Base-by-base conservation (phyloP, 2,888 invertebrate genomes). In the Aphidoletes aphidimyza region DNA sequence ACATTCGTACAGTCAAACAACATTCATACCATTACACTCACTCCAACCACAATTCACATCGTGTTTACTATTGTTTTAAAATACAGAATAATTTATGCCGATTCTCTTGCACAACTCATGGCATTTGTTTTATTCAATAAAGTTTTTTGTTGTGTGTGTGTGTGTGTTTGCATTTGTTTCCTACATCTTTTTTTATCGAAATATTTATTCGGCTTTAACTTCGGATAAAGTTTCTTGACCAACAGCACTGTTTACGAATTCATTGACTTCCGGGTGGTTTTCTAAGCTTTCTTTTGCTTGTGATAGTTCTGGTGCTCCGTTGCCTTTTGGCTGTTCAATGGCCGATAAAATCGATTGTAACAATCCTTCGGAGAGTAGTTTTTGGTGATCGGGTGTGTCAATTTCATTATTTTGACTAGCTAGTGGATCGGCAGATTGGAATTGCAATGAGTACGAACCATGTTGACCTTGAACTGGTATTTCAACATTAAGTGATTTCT, bases 281-380 rank as follows among this genome's bases (percentile, higher is more conserved):
- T 83, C 26, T 19, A 85, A 26, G n/a, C n/a, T 78, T 45, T 86
- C 85, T 8, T 85, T 85, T 59, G 86, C 85, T 85, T 87, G 86
- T 85, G 88, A 89, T 85, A 85, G 42, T n/a, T 34, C n/a, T 81
- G 17, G 85, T 85, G 59, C 59, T 26, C 85, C 84, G 85, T 85
- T 36, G 49, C 83, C 88, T 86, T 83, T 90, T 0, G 95, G 94
- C 86, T 95, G 94, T 88, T 96, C 96, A 83, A 96, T 95, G 0
- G 96, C 96, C 86, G 94, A 93, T 1, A 96, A 89, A 85, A 96
- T 95, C 84, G 95, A 95, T 88, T 96, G 95, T 0, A 96, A 89
- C 0, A 96, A 90, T 0, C 94, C 95, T 88, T 95, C 94, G 0
- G 95, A 95, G 0, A 96, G 89, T 0, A 96, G 91, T 88, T 95